Evolutionary conservation across 2,113 vertebrate genomes (phyloP), one percentile per base, ranked within the genome.

Genomic region (Dromaius novaehollandiae): DNA sequence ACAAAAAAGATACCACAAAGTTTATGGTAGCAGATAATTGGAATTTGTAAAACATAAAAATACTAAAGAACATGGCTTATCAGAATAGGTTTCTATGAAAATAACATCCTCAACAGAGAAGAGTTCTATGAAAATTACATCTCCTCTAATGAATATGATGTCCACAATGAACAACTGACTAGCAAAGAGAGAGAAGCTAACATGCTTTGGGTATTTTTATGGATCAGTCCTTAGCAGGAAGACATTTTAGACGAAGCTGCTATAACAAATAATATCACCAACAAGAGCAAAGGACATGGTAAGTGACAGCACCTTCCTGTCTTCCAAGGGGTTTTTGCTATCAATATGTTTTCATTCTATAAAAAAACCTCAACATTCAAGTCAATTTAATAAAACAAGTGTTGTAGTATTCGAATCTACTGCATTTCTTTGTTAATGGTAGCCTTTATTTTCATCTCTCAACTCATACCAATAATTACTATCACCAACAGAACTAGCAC

Each of bases 381-480:
- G 22, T 32, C 6, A 38, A 42, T 38, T 86, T 58, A 83, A 20
- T 86, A 55, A 84, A 92, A 84, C 55, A 64, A 76, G 7, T 61
- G 51, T 26, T 30, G 75, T 14, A 36, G 11, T 36, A 64, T 20
- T 85, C 48, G 61, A 86, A 64, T 89, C 6, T 30, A 77, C 40
- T 30, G 4, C 4, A 48, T 80, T 94, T 90, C 53, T 90, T 73
- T 55, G 55, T 70, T 88, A 28, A 38, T 36, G 18, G 60, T 63
- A 58, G 46, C 55, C 44, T 96, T 95, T 80, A 48, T 86, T 92
- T 96, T 90, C 11, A 42, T n/a, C 63, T 85, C 32, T 90, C n/a
- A 84, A 21, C 32, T 85, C 53, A 82, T 14, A 75, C 24, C 25
- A 50, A 7, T 53, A 83, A 79, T 58, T 75, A 58, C 18, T 76